A percentile compares a stretch with the other conserved stretches of the same genome.
These are phyloP conservation scores for Saccostrea glomerata DNA, from an alignment of 1,140 invertebrate species.

Conservation along the genomic window DNA sequence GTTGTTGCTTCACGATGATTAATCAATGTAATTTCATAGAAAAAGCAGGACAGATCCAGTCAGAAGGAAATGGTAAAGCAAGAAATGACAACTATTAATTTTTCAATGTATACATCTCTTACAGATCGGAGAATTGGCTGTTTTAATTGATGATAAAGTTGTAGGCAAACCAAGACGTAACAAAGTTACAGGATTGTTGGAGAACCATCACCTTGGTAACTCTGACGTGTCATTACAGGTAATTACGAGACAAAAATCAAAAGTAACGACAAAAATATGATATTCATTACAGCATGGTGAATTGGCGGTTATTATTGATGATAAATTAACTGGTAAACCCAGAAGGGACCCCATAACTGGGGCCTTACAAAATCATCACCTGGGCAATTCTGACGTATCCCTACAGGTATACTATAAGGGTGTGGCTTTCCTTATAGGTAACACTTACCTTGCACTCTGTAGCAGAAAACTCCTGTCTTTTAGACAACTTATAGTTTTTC, in stretches of 20 bases:
- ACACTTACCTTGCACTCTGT: neutral
- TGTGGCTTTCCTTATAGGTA: neutral
- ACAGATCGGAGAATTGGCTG: constrained; percentile 69
- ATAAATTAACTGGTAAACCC: constrained; percentile 68
- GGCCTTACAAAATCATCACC: constrained; percentile 64
- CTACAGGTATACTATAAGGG: constrained; percentile 55
- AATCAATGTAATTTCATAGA: too few relatives aligned
- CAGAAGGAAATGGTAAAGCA: neutral
- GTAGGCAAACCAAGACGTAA: constrained; percentile 71
- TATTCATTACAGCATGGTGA: constrained; percentile 65
- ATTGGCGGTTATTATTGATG: constrained; percentile 65
- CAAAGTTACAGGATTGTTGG: constrained; percentile 66
- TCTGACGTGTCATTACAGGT: constrained; percentile 70
- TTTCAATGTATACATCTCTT: constrained; percentile 34
- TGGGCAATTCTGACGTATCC: constrained; percentile 68
- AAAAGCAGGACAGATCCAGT: too few relatives aligned
- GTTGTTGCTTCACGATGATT: too few relatives aligned
- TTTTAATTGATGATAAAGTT: constrained; percentile 63
- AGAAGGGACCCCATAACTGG: constrained; percentile 70
- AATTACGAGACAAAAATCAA: constrained; percentile 10
- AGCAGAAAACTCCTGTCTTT: neutral
- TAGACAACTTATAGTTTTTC: neutral
- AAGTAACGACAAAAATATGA: neutral
- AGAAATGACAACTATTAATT: neutral
- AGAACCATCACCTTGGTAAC: constrained; percentile 65